Evolutionary conservation across 2,113 vertebrate species (phyloP).

Genomic region (Amia ocellicauda): DNA sequence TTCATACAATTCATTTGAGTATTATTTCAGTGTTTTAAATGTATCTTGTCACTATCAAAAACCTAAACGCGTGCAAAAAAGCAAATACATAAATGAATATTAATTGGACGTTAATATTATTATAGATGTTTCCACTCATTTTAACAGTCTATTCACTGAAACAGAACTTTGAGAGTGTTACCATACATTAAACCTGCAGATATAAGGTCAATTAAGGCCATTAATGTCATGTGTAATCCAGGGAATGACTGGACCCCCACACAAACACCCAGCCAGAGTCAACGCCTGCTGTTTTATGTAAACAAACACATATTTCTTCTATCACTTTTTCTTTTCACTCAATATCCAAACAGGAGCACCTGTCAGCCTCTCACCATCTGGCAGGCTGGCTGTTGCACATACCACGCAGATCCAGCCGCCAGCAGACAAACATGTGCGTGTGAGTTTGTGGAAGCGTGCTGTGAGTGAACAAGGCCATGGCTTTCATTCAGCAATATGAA

Average conservation of each 20-base stretch:
- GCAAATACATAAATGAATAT: too few relatives aligned
- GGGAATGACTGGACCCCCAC: too few relatives aligned
- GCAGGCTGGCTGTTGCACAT: neutral
- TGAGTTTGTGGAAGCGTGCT: neutral
- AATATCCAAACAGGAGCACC: neutral
- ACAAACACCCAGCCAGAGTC: too few relatives aligned
- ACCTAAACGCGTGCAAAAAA: too few relatives aligned
- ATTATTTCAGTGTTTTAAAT: neutral
- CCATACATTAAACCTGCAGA: too few relatives aligned
- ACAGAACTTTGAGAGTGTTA: too few relatives aligned
- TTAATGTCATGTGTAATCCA: too few relatives aligned
- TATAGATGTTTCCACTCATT: too few relatives aligned
- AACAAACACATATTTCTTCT: neutral
- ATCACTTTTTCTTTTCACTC: neutral
- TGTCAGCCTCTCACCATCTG: constrained; percentile 1
- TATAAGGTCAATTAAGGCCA: too few relatives aligned
- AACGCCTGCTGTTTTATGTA: neutral
- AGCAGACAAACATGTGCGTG: neutral
- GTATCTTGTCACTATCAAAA: neutral
- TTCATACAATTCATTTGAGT: neutral
- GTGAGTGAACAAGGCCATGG: neutral
- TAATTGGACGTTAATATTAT: too few relatives aligned
- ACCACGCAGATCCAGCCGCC: neutral
- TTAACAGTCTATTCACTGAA: too few relatives aligned
- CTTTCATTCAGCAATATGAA: too few relatives aligned